Evolutionary conservation across 2,113 vertebrate genomes (phyloP), one percentile per base, ranked within the genome.

Genomic region (Oreochromis aureus): DNA sequence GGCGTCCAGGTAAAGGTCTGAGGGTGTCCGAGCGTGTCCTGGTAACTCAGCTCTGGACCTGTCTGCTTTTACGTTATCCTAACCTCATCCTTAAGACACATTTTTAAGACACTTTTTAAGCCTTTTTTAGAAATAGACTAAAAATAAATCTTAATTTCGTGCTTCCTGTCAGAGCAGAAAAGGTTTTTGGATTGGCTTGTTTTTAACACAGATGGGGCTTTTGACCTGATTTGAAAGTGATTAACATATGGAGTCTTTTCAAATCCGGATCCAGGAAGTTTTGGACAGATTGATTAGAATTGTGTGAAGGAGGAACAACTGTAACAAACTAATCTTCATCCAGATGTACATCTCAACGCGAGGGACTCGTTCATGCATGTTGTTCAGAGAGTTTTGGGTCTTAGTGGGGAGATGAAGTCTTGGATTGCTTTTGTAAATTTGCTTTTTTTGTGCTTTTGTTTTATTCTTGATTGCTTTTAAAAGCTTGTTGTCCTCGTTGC

Each of bases 311-410:
- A 73, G 46, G 39, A 71, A 44, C 36, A 24, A 44, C 4, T 44
- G 0, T 15, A 36, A 63, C 18, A 22, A 69, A 69, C 63, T 0
- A 41, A 69, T 69, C 36, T 22, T 13, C 11, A 69, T 69, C 63
- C 36, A 69, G 4, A 41, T 41, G 0, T 24, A 13, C 12, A 22
- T 69, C 36, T 41, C 34, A 69, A 69, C 6, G 4, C 10, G 18
- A 32, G 15, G 58, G 2, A 36, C 1, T 61, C 5, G 6, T 66
- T 69, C 12, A 0, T 0, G 63, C n/a, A 22, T 0, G 63, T 13
- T 15, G 19, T 24, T 34, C 11, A 24, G 36, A 22, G n/a, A 69
- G 0, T 41, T 41, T 24, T 8, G 34, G n/a, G 34, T 39, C 36
- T 69, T 3, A 22, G 36, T 69, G 19, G 1, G 1, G 3, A 5